A percentile compares a stretch with the other conserved stretches of the same genome.
Conservation (phyloP, 2,888 invertebrate species). For the Himalopsyche kuldschensis region DNA sequence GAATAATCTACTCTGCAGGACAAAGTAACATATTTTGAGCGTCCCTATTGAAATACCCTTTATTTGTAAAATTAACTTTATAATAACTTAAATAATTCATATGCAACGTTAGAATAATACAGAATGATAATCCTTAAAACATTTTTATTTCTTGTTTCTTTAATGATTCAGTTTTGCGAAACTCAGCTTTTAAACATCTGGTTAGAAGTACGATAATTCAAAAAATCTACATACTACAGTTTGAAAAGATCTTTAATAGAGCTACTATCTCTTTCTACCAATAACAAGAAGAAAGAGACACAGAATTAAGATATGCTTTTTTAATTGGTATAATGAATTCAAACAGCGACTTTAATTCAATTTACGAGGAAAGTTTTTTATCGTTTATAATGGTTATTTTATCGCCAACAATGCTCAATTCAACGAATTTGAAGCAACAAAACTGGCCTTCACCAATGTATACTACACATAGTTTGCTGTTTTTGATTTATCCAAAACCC, state of each 20-base stretch:
- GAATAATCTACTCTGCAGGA: no score
- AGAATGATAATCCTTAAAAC: no score
- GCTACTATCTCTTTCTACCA: neutral
- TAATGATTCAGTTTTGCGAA: neutral
- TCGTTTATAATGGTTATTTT: neutral
- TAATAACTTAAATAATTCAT: no score
- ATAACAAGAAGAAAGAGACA: neutral
- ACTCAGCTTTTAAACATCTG: neutral
- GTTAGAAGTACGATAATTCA: neutral
- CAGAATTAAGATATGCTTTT: neutral
- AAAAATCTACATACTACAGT: neutral
- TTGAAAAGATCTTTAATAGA: neutral
- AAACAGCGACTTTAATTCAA: neutral
- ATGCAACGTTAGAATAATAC: no score
- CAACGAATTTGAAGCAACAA: neutral
- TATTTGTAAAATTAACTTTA: no score
- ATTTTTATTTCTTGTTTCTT: no score
- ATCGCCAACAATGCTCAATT: neutral
- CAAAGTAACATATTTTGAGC: no score
- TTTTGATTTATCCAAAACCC: neutral
- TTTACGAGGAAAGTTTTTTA: neutral
- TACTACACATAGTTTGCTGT: neutral
- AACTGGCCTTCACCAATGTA: neutral
- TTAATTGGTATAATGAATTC: neutral
- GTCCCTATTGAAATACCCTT: no score